Percentiles rank a stretch among this genome's conserved stretches.
These are phyloP conservation scores for Papilio dardanus DNA, from an alignment of 1,140 invertebrate genomes.

Conservation along the genomic window DNA sequence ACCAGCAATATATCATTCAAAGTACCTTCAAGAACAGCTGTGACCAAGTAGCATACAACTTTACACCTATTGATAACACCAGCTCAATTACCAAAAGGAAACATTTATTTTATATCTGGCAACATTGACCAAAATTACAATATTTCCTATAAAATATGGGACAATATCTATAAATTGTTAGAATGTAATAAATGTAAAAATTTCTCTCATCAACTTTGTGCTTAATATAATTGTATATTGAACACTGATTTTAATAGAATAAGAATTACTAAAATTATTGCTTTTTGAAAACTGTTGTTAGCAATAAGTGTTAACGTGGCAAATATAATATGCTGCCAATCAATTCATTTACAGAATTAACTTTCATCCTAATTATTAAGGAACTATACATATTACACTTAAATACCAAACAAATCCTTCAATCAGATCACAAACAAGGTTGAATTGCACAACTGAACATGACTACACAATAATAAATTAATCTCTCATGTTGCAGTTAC, in stretches of 20 bases:
- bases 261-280: conserved; percentile 55
- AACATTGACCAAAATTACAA: conserved; percentile 34
- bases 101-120: conserved; percentile 19
- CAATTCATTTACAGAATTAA: conserved; percentile 47
- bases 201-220: conserved; percentile 42
- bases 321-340: conserved; percentile 42
- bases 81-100: conserved; percentile 48
- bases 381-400: conserved; percentile 78
- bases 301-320: conserved; percentile 60
- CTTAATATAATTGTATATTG: conserved; percentile 37
- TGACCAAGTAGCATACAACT: conserved; percentile 40
- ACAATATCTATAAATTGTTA: conserved; percentile 24
- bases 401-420: conserved; percentile 71
- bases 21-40: conserved; percentile 45
- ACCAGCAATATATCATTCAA: conserved; percentile 56
- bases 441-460: conserved; percentile 75
- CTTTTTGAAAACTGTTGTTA: conserved; percentile 68
- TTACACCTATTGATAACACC: conserved; percentile 69
- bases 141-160: conserved; percentile 28
- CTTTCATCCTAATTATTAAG: conserved; percentile 73
- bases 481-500: conserved; percentile 75
- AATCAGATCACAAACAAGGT: conserved; percentile 79
- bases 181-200: conserved; percentile 20
- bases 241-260: conserved; percentile 36
- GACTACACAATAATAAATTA: conserved; percentile 76